Conservation (phyloP, 2,888 invertebrate species). For the Drosophila tripunctata region DNA sequence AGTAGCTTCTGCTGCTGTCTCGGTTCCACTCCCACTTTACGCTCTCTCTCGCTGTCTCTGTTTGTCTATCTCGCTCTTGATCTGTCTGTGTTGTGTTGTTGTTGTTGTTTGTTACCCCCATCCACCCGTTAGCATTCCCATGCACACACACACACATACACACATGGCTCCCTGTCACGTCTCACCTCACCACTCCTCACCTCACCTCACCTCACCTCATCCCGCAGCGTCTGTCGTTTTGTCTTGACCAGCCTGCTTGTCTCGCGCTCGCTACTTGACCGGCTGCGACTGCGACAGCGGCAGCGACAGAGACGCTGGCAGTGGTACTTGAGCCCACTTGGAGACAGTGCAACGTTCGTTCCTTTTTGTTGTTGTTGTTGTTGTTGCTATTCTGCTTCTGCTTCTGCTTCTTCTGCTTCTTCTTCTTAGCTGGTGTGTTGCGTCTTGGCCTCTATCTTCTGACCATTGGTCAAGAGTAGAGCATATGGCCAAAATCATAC, state of each 20-base stretch:
- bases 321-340: conserved; percentile 52
- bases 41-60: not conserved
- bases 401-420: conserved; percentile 3
- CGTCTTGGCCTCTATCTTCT: conserved; percentile 26
- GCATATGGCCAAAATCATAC: conserved; percentile 28
- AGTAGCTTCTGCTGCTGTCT: conserved; percentile 64
- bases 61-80: not conserved
- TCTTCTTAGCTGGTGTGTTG: not conserved
- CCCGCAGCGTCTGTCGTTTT: conserved; percentile 33
- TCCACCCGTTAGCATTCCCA: conserved; percentile 25
- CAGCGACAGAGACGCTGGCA: conserved; percentile 27
- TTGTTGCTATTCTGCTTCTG: not conserved
- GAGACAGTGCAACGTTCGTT: conserved; percentile 58
- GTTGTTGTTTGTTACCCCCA: too few relatives aligned
- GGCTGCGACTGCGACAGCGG: conserved; percentile 24
- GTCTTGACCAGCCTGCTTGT: conserved; percentile 65
- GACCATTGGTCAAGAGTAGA: conserved; percentile 9
- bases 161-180: conserved; percentile 8
- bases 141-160: too few relatives aligned
- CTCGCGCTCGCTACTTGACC: conserved; percentile 54
- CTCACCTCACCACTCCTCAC: too few relatives aligned
- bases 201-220: too few relatives aligned
- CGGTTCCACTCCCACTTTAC: conserved; percentile 24
- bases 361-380: conserved; percentile 9
- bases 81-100: conserved; percentile 3